Evolutionary conservation across 2,113 vertebrate species (phyloP).

Genomic region (Rhabdornis inornatus): DNA sequence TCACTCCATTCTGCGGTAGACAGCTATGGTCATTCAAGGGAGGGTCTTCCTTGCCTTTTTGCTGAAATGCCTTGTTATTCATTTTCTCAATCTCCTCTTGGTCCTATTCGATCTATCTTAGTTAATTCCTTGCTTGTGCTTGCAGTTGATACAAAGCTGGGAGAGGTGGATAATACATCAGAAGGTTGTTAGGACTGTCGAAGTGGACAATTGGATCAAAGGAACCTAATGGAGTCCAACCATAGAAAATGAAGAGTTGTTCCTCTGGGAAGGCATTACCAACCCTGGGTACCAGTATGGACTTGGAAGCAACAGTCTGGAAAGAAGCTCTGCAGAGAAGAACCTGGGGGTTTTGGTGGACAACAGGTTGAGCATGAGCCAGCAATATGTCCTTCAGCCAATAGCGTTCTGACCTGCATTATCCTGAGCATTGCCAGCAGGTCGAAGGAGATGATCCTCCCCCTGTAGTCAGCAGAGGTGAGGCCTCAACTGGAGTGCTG

Average conservation of each 20-base stretch:
- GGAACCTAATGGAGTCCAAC: not conserved
- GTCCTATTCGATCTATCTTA: not conserved
- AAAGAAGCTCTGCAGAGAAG: not conserved
- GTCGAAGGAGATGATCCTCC: not conserved
- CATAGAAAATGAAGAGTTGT: not conserved
- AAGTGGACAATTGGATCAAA: not conserved
- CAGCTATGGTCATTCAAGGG: not conserved
- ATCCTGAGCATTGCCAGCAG: not conserved
- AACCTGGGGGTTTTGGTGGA: not conserved
- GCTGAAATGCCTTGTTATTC: not conserved
- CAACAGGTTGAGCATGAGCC: not conserved
- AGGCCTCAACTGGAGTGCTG: not conserved
- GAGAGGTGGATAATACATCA: not conserved
- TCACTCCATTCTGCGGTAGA: not conserved
- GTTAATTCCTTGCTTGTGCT: not conserved
- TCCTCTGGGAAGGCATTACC: not conserved
- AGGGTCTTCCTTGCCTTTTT: not conserved
- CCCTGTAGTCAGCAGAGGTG: not conserved
- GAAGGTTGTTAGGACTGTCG: not conserved
- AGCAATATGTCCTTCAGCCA: not conserved
- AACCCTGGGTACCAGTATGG: not conserved
- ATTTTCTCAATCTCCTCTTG: not conserved
- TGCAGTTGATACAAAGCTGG: not conserved
- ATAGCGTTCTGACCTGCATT: not conserved
- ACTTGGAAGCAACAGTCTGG: fast-evolving